These are phyloP conservation scores for Pseudotriccus pelzelni DNA, from an alignment of 2,797 vertebrate genomes.

Conservation along the genomic window DNA sequence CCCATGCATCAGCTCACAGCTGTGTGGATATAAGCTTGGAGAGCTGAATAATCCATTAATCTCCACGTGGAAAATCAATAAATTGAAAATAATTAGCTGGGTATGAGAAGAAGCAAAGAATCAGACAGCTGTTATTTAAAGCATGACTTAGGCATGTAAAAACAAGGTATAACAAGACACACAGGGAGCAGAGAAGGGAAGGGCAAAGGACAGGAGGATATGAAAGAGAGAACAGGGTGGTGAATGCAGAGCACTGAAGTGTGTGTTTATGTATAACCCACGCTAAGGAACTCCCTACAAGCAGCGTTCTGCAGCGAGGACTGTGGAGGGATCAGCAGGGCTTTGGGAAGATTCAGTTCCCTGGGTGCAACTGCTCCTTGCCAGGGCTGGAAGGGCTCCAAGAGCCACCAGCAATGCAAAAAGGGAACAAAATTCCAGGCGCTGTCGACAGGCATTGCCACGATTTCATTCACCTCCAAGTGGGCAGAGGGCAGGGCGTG, in stretches of 20 bases:
- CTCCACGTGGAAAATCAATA: constrained; percentile 68
- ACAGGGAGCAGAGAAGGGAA: neutral
- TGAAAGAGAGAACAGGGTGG: neutral
- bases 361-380: neutral
- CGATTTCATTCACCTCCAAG: neutral
- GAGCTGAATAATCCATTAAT: constrained; percentile 69
- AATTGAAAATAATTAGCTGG: constrained; percentile 73
- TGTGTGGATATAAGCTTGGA: constrained; percentile 49
- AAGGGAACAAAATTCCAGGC: neutral
- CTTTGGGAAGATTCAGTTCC: neutral
- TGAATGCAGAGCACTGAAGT: neutral
- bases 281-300: neutral
- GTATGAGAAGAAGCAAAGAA: constrained; percentile 53
- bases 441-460: neutral
- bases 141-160: constrained; percentile 48
- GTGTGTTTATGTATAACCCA: neutral
- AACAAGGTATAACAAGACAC: constrained; percentile 41
- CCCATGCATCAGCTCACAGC: constrained; percentile 33
- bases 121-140: constrained; percentile 53
- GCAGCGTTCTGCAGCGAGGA: neutral
- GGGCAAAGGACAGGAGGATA: neutral
- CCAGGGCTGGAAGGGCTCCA: neutral
- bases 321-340: neutral
- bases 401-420: neutral
- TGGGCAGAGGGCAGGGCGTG: neutral